Percentiles rank a stretch among this genome's conserved stretches.
Evolutionary conservation across 2,888 invertebrate species (phyloP).

Genomic region (Coronaproctus castanopsis): DNA sequence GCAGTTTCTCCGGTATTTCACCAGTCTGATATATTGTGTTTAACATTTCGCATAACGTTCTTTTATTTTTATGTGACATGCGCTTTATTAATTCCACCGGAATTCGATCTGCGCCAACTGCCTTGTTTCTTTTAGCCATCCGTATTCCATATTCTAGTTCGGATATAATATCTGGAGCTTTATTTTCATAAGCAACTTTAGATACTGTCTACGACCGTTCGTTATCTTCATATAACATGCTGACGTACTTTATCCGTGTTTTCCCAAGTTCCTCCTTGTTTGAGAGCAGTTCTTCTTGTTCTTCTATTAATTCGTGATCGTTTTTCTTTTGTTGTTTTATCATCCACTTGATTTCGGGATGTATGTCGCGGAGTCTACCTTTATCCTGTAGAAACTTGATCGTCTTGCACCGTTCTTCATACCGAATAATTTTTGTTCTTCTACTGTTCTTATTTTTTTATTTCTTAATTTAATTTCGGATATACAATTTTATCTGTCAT

Average conservation of each 20-base stretch:
- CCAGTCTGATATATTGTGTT: not conserved
- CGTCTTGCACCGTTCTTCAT: not conserved
- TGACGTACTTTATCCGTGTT: not conserved
- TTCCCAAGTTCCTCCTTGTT: not conserved
- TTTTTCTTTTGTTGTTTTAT: not conserved
- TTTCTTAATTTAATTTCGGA: not conserved
- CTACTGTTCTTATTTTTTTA: conserved; percentile 1
- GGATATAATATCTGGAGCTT: not conserved
- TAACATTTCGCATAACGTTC: not conserved
- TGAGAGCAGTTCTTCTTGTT: not conserved
- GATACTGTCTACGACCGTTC: not conserved
- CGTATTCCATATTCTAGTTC: not conserved
- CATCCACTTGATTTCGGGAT: not conserved
- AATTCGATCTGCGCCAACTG: conserved; percentile 1
- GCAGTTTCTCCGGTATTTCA: conserved; percentile 1
- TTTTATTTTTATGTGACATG: not conserved
- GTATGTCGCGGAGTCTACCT: not conserved
- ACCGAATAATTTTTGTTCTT: not conserved
- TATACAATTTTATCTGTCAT: conserved; percentile 1
- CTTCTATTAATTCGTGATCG: not conserved
- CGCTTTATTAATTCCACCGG: conserved; percentile 1
- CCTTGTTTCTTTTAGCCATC: conserved; percentile 2
- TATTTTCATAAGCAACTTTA: too few species aligned
- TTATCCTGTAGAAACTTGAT: not conserved
- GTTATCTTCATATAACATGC: not conserved